These are phyloP conservation scores for Fulica atra DNA, from an alignment of 2,113 vertebrate species.

Conservation along the genomic window DNA sequence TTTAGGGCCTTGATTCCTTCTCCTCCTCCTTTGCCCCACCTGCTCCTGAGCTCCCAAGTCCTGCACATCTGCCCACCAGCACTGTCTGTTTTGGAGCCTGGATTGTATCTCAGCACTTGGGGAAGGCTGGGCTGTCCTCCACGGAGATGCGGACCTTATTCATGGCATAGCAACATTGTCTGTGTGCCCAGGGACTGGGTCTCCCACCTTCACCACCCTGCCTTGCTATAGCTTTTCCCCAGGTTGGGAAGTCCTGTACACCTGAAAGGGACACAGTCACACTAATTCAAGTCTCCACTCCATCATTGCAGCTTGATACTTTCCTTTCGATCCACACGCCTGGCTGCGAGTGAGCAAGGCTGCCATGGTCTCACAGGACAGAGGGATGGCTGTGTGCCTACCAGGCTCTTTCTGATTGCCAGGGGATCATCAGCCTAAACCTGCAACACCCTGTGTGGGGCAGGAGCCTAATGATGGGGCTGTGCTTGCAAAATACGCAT, in stretches of 20 bases:
- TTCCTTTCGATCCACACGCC: not conserved
- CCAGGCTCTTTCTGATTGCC: not conserved
- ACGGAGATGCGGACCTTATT: accelerated
- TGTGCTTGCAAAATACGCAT: not conserved
- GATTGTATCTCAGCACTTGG: not conserved
- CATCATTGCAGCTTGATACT: not conserved
- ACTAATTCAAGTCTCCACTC: not conserved
- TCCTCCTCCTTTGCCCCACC: not conserved
- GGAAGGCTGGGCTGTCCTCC: not conserved
- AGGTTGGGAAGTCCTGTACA: not conserved
- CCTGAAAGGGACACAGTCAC: not conserved
- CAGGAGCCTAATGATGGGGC: not conserved
- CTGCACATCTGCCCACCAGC: accelerated
- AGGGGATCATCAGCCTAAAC: not conserved
- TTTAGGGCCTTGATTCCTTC: not conserved
- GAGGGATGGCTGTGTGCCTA: not conserved
- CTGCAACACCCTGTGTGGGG: not conserved
- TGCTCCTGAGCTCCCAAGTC: accelerated
- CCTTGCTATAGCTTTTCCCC: not conserved
- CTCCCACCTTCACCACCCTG: not conserved
- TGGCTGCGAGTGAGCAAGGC: not conserved
- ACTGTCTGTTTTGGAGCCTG: not conserved
- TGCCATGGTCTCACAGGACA: not conserved
- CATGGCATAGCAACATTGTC: not conserved
- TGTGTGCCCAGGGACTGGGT: not conserved